Evolutionary conservation across 2,113 vertebrate species (phyloP).

Genomic region (Loxodonta africana): DNA sequence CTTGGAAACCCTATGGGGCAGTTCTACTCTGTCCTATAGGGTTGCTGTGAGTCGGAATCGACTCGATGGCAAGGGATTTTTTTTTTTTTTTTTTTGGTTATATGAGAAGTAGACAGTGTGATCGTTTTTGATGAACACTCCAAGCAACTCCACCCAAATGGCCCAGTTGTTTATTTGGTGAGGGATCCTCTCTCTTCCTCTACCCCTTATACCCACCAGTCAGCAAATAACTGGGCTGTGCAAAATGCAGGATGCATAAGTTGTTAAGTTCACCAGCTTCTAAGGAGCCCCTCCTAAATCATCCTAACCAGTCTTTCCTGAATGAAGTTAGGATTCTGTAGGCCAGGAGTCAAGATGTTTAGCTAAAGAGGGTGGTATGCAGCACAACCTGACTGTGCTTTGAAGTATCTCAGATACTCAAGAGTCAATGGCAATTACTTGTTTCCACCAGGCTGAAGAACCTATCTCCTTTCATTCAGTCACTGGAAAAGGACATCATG

Average conservation of each 20-base stretch:
- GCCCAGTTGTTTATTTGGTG: neutral
- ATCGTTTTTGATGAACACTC: neutral
- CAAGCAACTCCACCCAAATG: neutral
- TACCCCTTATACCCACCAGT: neutral
- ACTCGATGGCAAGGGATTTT: too few species aligned
- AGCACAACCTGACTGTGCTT: neutral
- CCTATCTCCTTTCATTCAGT: neutral
- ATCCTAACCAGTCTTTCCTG: conserved; percentile 65
- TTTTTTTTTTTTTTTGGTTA: too few species aligned
- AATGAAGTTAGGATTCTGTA: conserved; percentile 32
- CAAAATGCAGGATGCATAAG: neutral
- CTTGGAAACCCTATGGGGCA: too few species aligned
- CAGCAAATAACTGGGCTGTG: conserved; percentile 2
- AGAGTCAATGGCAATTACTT: neutral
- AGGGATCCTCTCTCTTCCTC: neutral
- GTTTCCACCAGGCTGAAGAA: neutral
- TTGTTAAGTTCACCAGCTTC: conserved; percentile 37
- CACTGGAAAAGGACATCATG: too few species aligned
- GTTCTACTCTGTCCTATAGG: too few species aligned
- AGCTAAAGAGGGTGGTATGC: neutral
- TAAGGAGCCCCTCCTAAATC: neutral
- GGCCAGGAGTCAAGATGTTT: conserved; percentile 5
- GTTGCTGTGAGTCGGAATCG: too few species aligned
- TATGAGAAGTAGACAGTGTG: neutral
- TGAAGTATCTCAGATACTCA: neutral